A percentile compares a stretch with the other conserved stretches of the same genome.
These are phyloP conservation scores for Eulemur rufifrons DNA, from an alignment of 2,113 vertebrate species.

Conservation along the genomic window DNA sequence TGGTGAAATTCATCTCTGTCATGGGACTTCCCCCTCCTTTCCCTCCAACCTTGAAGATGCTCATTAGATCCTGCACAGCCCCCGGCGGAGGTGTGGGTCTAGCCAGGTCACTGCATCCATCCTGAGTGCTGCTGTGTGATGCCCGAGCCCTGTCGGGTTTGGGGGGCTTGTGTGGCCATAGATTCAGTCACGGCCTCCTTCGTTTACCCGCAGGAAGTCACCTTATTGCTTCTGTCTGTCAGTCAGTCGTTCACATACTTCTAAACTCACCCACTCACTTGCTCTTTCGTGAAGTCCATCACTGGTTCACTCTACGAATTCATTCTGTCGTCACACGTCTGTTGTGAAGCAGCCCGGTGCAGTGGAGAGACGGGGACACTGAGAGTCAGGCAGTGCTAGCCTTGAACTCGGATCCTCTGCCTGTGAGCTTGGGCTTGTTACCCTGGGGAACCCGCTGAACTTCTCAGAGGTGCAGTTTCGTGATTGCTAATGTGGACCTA, in stretches of 20 bases:
- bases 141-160: neutral
- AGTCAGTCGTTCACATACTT: neutral
- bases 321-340: neutral
- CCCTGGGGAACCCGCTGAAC: neutral
- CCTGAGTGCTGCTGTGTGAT: neutral
- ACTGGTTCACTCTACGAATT: neutral
- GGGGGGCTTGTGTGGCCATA: neutral
- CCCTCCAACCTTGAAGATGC: neutral
- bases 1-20: constrained; percentile 78
- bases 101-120: neutral
- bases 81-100: neutral
- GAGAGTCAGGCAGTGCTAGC: neutral
- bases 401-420: neutral
- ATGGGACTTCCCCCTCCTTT: neutral
- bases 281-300: neutral
- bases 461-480: neutral
- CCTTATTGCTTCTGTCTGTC: neutral
- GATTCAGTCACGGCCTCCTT: neutral
- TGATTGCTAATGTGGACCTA: neutral
- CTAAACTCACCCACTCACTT: neutral
- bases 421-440: neutral
- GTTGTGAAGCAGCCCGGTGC: neutral
- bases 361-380: neutral
- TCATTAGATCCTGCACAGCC: constrained; percentile 66
- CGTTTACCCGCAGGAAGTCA: neutral